phyloP scores from a whole-genome alignment of 2,113 vertebrate genomes.

The Nymphicus hollandicus region DNA sequence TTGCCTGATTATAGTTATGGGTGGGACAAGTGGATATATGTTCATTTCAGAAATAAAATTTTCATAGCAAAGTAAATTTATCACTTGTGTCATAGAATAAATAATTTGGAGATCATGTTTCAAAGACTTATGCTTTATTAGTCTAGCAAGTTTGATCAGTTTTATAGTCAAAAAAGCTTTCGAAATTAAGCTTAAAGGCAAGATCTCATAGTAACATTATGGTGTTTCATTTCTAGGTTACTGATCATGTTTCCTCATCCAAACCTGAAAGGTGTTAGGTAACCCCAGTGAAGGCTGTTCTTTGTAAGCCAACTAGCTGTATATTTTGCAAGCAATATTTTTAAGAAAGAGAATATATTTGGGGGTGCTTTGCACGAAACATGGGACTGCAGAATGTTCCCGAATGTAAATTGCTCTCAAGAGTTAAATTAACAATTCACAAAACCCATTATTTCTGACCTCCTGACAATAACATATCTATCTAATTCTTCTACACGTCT shows the following conservation, averaged over 20 bases:
- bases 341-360: neutral
- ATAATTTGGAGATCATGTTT: neutral
- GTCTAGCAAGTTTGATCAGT: neutral
- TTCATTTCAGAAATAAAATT: neutral
- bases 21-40: neutral
- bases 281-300: neutral
- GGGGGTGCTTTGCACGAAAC: neutral
- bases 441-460: constrained; percentile 29
- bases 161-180: neutral
- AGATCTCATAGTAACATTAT: neutral
- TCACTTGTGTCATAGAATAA: neutral
- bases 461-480: constrained; percentile 40
- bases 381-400: neutral
- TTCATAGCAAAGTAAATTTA: neutral
- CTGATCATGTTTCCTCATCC: neutral
- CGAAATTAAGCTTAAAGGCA: neutral
- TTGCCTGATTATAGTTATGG: neutral
- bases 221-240: neutral
- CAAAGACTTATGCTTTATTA: neutral
- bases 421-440: constrained; percentile 47
- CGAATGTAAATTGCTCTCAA: neutral
- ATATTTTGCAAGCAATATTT: neutral
- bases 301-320: neutral
- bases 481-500: constrained; percentile 23
- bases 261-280: neutral